Conservation (phyloP, 2,113 vertebrate species). For the Dicentrarchus labrax region DNA sequence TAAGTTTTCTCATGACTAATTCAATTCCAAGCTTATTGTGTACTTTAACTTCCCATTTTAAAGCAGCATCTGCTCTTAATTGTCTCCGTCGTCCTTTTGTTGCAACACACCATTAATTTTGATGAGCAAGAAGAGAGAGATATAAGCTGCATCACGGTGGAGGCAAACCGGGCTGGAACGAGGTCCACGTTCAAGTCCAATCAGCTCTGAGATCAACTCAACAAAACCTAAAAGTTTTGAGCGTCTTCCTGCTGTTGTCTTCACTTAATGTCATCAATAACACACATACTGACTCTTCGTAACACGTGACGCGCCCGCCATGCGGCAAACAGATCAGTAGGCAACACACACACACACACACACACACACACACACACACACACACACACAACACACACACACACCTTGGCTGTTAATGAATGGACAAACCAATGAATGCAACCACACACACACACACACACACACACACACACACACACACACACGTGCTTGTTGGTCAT, state of each 20-base stretch:
- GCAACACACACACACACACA: constrained; percentile 7
- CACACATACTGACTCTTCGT: neutral
- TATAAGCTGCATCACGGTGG: neutral
- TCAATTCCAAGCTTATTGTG: neutral
- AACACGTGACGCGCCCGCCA: neutral
- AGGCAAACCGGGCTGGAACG: neutral
- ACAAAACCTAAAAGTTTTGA: too few relatives aligned
- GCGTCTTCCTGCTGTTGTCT: neutral
- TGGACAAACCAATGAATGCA: constrained; percentile 28
- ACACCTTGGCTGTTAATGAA: constrained; percentile 34
- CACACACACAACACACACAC: constrained; percentile 17
- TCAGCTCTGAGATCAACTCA: neutral
- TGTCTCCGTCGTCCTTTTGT: neutral
- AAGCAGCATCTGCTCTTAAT: constrained; percentile 27
- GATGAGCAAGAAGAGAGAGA: neutral
- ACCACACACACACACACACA: constrained; percentile 15
- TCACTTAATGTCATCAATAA: neutral
- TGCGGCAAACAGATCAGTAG: constrained; percentile 30
- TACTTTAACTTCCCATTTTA: neutral
- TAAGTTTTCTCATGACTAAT: neutral
- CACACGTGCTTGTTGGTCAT: constrained; percentile 9
- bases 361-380: constrained; percentile 21
- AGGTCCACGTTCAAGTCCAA: neutral
- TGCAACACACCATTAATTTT: constrained; percentile 24
- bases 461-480: constrained; percentile 19